Base-by-base conservation (phyloP, 2,113 vertebrate species). In the Empidonax alnorum region DNA sequence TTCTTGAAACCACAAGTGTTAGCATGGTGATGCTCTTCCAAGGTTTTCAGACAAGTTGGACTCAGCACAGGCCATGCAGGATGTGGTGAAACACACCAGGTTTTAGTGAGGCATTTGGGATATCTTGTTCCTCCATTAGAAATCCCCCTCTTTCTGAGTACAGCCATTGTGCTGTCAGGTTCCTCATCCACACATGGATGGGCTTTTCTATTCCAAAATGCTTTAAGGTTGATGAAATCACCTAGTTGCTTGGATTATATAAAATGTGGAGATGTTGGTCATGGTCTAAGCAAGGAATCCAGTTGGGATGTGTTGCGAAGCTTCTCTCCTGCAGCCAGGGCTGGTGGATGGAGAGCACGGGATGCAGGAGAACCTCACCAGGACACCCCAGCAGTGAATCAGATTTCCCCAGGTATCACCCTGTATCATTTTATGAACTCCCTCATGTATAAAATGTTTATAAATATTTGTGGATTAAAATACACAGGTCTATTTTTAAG, bases 381-480 rank as follows among this genome's bases (percentile, higher is more conserved):
- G 58, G 86, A 56, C 66, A 30, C n/a, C 88, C 90, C 86, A 86
- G 83, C 89, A 87, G 37, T 7, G 24, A 87, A 67, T 49, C 87
- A 59, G 74, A 87, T 44, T 65, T 21, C 86, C 94, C 94, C 31
- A 17, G 81, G 84, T 84, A 73, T 49, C 16, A 20, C 74, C 78
- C 92, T 33, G 59, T 83, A 37, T 68, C 76, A 16, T 94, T 91
- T 87, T 46, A 92, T 42, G 69, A 97, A 86, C 91, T 90, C 92
- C 87, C 91, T 94, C 67, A 1, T 96, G 96, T 96, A 96, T 56
- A 96, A 97, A 97, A 86, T 97, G 94, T 97, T 97, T 96, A 96
- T 94, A 95, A 95, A 97, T 96, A 97, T 95, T 92, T 97, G 86
- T 97, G 96, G 68, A 94, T 96, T 58, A 95, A 97, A 97, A 97